Conservation (phyloP, 2,888 invertebrate genomes). For the Biston stratarius region DNA sequence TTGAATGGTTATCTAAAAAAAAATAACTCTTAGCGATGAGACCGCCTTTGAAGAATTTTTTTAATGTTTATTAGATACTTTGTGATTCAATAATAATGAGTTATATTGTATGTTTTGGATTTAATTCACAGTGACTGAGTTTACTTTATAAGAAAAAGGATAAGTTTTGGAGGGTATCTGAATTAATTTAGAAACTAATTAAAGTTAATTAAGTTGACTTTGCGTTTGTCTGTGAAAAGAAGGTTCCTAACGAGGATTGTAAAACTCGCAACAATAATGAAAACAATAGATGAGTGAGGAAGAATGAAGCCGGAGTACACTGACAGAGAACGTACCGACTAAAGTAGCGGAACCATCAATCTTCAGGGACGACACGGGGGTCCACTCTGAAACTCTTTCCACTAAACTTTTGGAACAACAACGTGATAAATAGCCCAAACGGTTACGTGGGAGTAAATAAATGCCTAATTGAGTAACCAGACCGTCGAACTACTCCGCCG, state of each 20-base stretch:
- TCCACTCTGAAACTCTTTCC: constrained; percentile 76
- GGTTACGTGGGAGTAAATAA: constrained; percentile 62
- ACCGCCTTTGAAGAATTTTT: too few relatives aligned
- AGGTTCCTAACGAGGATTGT: constrained; percentile 62
- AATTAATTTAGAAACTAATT: constrained; percentile 42
- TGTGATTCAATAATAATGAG: too few relatives aligned
- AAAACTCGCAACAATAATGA: constrained; percentile 63
- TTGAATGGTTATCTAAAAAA: too few relatives aligned
- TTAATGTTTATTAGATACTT: too few relatives aligned
- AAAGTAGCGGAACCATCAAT: constrained; percentile 67
- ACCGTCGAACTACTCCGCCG: constrained; percentile 44
- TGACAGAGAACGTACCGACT: constrained; percentile 47
- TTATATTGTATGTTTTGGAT: too few relatives aligned
- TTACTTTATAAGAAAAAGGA: constrained; percentile 25
- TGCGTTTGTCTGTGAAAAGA: constrained; percentile 48
- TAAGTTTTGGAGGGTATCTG: constrained; percentile 28
- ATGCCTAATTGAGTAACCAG: constrained; percentile 48
- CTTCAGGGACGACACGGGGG: constrained; percentile 76
- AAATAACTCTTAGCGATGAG: too few relatives aligned
- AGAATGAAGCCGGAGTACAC: constrained; percentile 53
- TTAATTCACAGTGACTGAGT: neutral
- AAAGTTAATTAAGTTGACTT: constrained; percentile 52
- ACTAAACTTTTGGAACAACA: constrained; percentile 75
- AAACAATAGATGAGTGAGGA: constrained; percentile 62
- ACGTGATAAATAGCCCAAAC: constrained; percentile 75